Evolutionary conservation across 2,888 invertebrate species (phyloP), one percentile per base, ranked within the genome.

Genomic region (Scaptomyza caliginosa): DNA sequence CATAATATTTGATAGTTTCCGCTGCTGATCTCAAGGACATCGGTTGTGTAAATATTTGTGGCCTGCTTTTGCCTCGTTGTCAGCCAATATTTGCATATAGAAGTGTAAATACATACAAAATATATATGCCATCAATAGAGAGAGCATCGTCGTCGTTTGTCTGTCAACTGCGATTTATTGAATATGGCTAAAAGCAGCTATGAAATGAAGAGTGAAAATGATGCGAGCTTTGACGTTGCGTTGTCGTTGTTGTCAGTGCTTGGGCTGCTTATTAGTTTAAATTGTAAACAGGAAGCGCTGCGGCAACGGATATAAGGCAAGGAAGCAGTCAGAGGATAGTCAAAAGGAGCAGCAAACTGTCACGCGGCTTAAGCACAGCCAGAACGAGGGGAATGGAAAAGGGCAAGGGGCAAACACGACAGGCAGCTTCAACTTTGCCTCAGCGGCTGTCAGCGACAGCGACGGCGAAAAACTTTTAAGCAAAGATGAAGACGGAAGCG

Each of bases 201-300:
- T 62, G 52, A 76, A 76, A 74, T 77, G 66, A 50, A 68, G 74
- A 79, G 77, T 77, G 85, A 74, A 77, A 78, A 50, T 71, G 85
- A 81, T 67, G 82, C 79, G 40, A 51, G 57, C 24, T 16, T 0
- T 16, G 34, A 7, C 7, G 8, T 34, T 34, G 16, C 5, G 19
- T 32, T 13, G 21, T 46, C 7, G 26, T 28, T 21, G 45, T 60
- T 54, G 57, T 39, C 54, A 39, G 46, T 36, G 52, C 45, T 57
- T 54, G 34, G 49, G 57, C 59, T 75, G 80, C 73, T 83, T 84
- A 86, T 81, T 81, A 81, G 81, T 80, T 81, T 79, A 83, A 79
- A 80, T 76, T 63, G 86, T 83, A 86, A 86, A 81, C 86, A 81
- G 81, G 86, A 81, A 71, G 80, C 57, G 62, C 67, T 83, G 83